Evolutionary conservation across 92 coral and sea anemone genomes (phyloP).

Genomic region (Bergia puertoricense): DNA sequence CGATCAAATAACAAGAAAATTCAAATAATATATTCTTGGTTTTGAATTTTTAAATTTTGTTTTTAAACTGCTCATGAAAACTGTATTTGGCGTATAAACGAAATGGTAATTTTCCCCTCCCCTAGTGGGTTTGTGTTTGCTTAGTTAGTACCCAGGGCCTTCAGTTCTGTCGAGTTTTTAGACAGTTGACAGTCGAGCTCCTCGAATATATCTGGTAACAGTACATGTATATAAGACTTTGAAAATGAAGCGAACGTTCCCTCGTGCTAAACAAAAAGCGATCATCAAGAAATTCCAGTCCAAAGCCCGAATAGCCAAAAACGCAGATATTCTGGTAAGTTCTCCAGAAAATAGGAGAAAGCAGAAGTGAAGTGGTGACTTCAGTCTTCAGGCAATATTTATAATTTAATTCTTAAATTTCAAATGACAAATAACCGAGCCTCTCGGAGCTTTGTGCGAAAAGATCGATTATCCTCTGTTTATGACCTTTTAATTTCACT

Average conservation of each 20-base stretch:
- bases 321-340: slow-evolving; percentile 89
- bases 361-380: not conserved
- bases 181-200: too few relatives aligned
- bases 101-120: not conserved
- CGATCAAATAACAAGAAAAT: too few relatives aligned
- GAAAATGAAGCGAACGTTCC: slow-evolving; percentile 83
- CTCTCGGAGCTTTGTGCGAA: too few relatives aligned
- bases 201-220: too few relatives aligned
- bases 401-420: not conserved
- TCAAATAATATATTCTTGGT: too few relatives aligned
- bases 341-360: not conserved
- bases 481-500: too few relatives aligned
- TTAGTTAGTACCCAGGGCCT: not conserved
- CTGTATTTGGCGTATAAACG: too few relatives aligned
- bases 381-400: not conserved
- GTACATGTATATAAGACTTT: not conserved
- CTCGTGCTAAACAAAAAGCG: slow-evolving; percentile 83
- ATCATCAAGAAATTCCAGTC: slow-evolving; percentile 83
- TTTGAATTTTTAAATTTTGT: too few relatives aligned
- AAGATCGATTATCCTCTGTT: too few relatives aligned
- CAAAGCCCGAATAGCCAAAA: slow-evolving; percentile 80
- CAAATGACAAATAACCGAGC: too few relatives aligned
- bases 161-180: too few relatives aligned
- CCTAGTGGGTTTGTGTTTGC: not conserved
- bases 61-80: too few relatives aligned